phyloP scores from a whole-genome alignment of 1,140 invertebrate genomes.

The Drosophila ambigua region DNA sequence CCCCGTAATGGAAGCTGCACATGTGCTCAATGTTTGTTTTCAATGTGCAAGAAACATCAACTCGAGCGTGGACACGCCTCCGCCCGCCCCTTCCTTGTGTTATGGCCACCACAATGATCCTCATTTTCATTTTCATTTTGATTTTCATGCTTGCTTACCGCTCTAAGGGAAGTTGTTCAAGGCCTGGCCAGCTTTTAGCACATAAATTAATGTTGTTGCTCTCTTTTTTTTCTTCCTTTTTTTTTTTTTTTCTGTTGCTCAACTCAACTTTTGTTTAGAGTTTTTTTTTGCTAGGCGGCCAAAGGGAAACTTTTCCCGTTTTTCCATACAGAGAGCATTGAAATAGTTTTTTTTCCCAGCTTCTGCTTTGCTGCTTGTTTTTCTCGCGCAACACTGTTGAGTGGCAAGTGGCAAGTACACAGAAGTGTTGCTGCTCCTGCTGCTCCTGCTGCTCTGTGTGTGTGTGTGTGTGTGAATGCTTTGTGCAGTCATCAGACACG shows the following conservation, averaged over 20 bases:
- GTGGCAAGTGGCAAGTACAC: conserved; percentile 38
- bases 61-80: neutral
- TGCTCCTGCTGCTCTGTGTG: too few relatives aligned
- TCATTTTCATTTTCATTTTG: conserved; percentile 2
- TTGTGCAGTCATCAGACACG: conserved; percentile 45
- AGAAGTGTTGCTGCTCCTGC: conserved; percentile 29
- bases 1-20: neutral
- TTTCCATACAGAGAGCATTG: conserved; percentile 40
- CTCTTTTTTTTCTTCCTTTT: conserved; percentile 24
- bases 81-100: neutral
- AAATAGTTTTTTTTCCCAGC: conserved; percentile 25
- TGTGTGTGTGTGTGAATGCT: conserved; percentile 38
- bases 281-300: conserved; percentile 23
- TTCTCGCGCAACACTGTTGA: conserved; percentile 30
- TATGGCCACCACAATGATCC: conserved; percentile 2
- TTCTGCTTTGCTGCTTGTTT: conserved; percentile 3
- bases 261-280: conserved; percentile 47
- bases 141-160: conserved; percentile 49
- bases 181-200: conserved; percentile 47
- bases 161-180: conserved; percentile 45
- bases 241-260: conserved; percentile 30
- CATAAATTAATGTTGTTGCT: conserved; percentile 68
- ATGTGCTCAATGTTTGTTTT: conserved; percentile 9
- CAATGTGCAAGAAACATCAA: conserved; percentile 26
- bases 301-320: conserved; percentile 37